phyloP scores from a whole-genome alignment of 2,797 vertebrate species.

The Chloroceryle inda region DNA sequence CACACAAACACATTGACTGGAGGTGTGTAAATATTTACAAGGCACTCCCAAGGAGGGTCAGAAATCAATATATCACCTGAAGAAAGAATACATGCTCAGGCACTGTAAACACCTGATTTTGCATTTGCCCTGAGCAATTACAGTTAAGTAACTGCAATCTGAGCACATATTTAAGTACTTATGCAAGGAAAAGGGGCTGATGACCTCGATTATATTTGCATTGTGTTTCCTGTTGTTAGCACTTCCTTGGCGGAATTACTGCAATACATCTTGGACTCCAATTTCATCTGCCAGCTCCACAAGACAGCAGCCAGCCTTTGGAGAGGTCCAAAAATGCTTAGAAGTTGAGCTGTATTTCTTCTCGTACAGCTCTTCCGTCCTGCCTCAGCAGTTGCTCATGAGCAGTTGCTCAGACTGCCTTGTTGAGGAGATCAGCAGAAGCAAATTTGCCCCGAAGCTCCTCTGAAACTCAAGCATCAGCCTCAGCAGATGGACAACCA shows the following conservation, averaged over 20 bases:
- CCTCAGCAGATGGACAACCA: not conserved
- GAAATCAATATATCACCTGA: conserved; percentile 38
- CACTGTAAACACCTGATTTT: not conserved
- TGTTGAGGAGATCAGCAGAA: not conserved
- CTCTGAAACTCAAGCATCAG: not conserved
- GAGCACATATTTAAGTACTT: conserved; percentile 59
- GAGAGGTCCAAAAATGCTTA: not conserved
- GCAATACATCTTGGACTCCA: conserved; percentile 50
- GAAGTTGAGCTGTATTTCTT: conserved; percentile 16
- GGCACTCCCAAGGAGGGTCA: conserved; percentile 30
- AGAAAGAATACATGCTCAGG: conserved; percentile 39
- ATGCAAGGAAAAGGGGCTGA: conserved; percentile 53
- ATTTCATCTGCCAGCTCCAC: not conserved
- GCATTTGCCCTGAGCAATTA: conserved; percentile 43
- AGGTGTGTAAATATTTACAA: conserved; percentile 39
- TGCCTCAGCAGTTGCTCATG: not conserved
- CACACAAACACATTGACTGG: not conserved
- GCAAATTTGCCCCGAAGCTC: not conserved
- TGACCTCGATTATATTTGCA: conserved; percentile 62
- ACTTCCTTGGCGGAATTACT: conserved; percentile 48
- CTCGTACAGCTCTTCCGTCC: not conserved
- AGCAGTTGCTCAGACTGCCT: not conserved
- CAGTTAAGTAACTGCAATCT: conserved; percentile 46
- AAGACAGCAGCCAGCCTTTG: not conserved
- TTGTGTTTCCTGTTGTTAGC: conserved; percentile 69